A percentile compares a stretch with the other conserved stretches of the same genome.
These are phyloP conservation scores for Eubasilissa regina DNA, from an alignment of 1,140 invertebrate genomes.

Conservation along the genomic window DNA sequence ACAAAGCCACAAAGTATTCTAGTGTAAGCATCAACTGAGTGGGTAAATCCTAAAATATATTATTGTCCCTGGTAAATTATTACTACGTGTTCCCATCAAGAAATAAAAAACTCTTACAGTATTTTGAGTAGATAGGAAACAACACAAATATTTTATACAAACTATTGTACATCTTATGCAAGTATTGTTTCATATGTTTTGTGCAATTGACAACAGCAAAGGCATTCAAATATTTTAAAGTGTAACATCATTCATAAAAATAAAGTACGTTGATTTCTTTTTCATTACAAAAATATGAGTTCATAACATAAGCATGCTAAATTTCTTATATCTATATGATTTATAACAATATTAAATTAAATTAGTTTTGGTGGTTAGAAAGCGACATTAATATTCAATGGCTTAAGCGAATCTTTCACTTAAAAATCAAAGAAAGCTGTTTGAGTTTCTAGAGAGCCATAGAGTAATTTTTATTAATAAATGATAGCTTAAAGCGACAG, in stretches of 20 bases:
- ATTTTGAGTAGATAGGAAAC: no score
- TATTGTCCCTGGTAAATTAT: no score
- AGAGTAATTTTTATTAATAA: neutral
- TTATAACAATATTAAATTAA: conserved; percentile 19
- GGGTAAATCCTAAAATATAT: no score
- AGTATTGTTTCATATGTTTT: neutral
- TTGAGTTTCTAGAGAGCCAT: neutral
- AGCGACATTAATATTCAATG: conserved; percentile 25
- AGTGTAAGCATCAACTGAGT: no score
- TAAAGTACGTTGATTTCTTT: neutral
- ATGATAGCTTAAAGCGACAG: neutral
- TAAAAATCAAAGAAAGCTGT: conserved; percentile 18
- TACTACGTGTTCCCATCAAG: no score
- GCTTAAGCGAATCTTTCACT: conserved; percentile 24
- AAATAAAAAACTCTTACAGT: no score
- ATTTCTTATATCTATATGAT: conserved; percentile 12
- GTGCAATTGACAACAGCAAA: conserved; percentile 35
- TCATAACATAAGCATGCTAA: conserved; percentile 33
- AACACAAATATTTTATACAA: no score
- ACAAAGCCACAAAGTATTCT: no score
- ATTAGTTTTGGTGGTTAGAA: conserved; percentile 17
- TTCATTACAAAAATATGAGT: conserved; percentile 1
- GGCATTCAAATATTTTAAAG: conserved; percentile 18
- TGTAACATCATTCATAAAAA: neutral
- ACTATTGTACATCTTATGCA: no score